Percentiles rank a stretch among this genome's conserved stretches.
phyloP scores from a whole-genome alignment of 53 echinoderm and acorn worm genomes.

The Temnopleurus reevesii region DNA sequence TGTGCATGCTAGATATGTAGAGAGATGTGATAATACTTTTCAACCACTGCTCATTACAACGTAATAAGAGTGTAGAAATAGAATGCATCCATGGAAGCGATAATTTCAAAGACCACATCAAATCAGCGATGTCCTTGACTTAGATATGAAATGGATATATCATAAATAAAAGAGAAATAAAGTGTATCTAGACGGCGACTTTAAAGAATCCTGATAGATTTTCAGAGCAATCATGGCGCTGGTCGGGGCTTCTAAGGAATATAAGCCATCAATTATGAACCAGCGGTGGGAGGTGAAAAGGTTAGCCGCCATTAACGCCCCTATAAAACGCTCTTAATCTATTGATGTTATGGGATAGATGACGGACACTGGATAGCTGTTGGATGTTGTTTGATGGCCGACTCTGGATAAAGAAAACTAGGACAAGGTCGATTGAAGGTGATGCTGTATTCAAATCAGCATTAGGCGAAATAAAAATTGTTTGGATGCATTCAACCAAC shows the following conservation, averaged over 20 bases:
- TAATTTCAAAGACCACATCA: not conserved
- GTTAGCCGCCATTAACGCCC: conserved; percentile 19
- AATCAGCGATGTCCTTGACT: not conserved
- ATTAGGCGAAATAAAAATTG: too few species aligned
- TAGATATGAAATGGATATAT: not conserved
- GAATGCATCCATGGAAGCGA: not conserved
- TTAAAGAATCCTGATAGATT: not conserved
- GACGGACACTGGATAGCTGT: too few species aligned
- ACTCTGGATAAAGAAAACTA: not conserved
- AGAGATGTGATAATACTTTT: too few species aligned
- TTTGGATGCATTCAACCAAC: too few species aligned
- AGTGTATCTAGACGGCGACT: not conserved
- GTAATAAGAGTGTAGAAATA: not conserved
- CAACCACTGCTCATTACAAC: too few species aligned
- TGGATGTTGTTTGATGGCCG: conserved; percentile 9
- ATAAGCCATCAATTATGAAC: conserved; percentile 9
- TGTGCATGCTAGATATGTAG: too few species aligned
- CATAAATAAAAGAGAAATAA: not conserved
- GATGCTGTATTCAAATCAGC: too few species aligned
- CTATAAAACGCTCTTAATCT: not conserved
- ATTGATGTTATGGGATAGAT: conserved; percentile 1
- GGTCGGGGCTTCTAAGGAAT: not conserved
- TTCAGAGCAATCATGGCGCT: not conserved
- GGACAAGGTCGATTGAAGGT: too few species aligned
- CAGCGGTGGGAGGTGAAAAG: not conserved